Percentiles rank a stretch among this genome's conserved stretches.
Conservation (phyloP, 2,113 vertebrate genomes). For the Odontophorus gujanensis region DNA sequence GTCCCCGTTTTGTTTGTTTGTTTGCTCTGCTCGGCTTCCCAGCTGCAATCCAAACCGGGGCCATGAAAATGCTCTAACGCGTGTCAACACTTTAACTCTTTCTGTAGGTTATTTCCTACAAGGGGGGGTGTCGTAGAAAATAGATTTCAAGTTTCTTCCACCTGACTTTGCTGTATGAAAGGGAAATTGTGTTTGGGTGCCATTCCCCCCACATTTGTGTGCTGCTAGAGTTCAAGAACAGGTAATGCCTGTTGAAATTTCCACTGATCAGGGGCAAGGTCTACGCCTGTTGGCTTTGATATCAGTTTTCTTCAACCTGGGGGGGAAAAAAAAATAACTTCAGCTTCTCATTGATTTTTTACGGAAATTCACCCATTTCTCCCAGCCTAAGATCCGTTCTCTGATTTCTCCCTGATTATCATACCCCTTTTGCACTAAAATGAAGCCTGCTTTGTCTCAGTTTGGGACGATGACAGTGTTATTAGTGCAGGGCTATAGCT, state of each 20-base stretch:
- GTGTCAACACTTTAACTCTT: accelerated
- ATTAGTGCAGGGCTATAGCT: not conserved
- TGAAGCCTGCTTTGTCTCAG: slow-evolving; percentile 43
- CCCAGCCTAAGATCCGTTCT: not conserved
- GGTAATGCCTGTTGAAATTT: slow-evolving; percentile 42
- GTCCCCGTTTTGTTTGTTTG: slow-evolving; percentile 35
- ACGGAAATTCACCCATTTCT: slow-evolving; percentile 50
- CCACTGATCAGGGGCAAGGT: not conserved
- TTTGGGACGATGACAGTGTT: not conserved
- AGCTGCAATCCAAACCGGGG: not conserved
- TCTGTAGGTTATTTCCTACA: accelerated
- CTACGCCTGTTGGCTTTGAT: slow-evolving; percentile 37
- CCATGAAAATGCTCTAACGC: not conserved
- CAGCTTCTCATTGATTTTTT: slow-evolving; percentile 46
- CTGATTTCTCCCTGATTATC: slow-evolving; percentile 46
- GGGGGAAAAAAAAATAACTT: not conserved
- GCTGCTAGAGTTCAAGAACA: slow-evolving; percentile 28
- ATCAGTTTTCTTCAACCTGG: slow-evolving; percentile 21
- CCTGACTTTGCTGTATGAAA: not conserved
- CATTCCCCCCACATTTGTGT: not conserved
- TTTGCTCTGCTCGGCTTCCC: slow-evolving; percentile 1
- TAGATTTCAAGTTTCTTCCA: not conserved
- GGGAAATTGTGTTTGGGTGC: not conserved
- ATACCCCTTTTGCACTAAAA: not conserved
- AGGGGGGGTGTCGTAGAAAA: not conserved